These are phyloP conservation scores for Drosophila suzukii DNA, from an alignment of 1,140 invertebrate genomes.

Conservation along the genomic window DNA sequence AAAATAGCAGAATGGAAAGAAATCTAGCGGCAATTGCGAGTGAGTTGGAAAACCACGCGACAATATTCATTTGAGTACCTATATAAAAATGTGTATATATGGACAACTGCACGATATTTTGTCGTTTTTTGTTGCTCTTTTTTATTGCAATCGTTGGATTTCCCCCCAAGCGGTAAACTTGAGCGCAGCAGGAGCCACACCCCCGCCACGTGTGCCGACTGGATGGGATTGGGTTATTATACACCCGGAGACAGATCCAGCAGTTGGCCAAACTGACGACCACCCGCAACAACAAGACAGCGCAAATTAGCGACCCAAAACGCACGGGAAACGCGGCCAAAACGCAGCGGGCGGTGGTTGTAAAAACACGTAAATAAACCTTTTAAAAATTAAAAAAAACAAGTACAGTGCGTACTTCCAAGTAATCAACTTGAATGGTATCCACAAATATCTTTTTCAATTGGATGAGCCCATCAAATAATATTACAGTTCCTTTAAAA, in stretches of 20 bases:
- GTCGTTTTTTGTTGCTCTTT: background rate
- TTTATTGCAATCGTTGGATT: background rate
- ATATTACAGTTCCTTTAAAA: too few species aligned
- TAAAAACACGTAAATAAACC: background rate
- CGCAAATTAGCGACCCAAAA: slow-evolving; percentile 29
- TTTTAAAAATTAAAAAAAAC: background rate
- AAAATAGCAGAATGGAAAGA: slow-evolving; percentile 36
- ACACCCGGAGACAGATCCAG: background rate
- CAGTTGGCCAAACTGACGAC: slow-evolving; percentile 24
- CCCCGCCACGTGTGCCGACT: slow-evolving; percentile 19
- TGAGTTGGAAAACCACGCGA: slow-evolving; percentile 12
- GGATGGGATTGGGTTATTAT: slow-evolving; percentile 3
- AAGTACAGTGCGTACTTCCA: background rate
- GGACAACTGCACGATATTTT: slow-evolving; percentile 11
- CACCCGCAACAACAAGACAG: slow-evolving; percentile 28
- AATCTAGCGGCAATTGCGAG: slow-evolving; percentile 23
- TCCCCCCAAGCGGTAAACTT: slow-evolving; percentile 19
- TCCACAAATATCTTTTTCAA: background rate
- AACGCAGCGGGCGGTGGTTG: slow-evolving; percentile 34
- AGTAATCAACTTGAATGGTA: background rate
- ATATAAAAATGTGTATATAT: background rate
- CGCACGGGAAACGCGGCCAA: slow-evolving; percentile 43
- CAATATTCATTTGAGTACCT: slow-evolving; percentile 7
- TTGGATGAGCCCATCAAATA: too few species aligned
- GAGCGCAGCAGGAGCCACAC: slow-evolving; percentile 22